Conservation (phyloP, 2,113 vertebrate genomes). For the Sapajus apella region DNA sequence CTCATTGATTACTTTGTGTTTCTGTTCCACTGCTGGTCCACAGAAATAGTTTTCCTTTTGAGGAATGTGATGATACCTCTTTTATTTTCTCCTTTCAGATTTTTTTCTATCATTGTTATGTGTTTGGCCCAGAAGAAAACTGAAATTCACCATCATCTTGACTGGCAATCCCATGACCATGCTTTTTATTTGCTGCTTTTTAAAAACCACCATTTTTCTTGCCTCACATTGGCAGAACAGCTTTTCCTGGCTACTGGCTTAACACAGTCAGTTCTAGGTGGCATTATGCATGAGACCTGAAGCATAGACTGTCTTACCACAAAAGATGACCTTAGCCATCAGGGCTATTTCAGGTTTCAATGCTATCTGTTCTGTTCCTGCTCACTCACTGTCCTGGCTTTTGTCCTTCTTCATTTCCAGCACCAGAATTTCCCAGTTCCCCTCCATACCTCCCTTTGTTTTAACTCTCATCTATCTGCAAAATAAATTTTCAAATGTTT, state of each 20-base stretch:
- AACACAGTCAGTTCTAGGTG: not conserved
- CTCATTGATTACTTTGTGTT: not conserved
- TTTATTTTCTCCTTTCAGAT: not conserved
- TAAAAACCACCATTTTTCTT: not conserved
- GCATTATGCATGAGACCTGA: not conserved
- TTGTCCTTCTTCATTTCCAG: not conserved
- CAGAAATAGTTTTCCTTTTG: not conserved
- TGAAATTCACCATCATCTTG: not conserved
- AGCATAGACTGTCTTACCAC: not conserved
- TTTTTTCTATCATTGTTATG: not conserved
- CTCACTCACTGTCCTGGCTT: not conserved
- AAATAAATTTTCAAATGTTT: not conserved
- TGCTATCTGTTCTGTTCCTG: not conserved
- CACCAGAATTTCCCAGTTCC: not conserved
- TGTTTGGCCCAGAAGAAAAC: not conserved
- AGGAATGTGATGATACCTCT: not conserved
- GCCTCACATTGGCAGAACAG: not conserved
- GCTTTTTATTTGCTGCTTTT: not conserved
- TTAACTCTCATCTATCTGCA: not conserved
- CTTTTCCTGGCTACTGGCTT: not conserved
- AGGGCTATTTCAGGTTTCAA: not conserved
- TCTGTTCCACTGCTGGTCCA: not conserved
- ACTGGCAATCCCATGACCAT: not conserved
- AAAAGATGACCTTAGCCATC: too few species aligned
- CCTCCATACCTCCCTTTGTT: too few species aligned